Percentiles rank a stretch among this genome's conserved stretches.
These are phyloP conservation scores for Trypoxylon attenuatum DNA, from an alignment of 2,888 invertebrate species.

Conservation along the genomic window DNA sequence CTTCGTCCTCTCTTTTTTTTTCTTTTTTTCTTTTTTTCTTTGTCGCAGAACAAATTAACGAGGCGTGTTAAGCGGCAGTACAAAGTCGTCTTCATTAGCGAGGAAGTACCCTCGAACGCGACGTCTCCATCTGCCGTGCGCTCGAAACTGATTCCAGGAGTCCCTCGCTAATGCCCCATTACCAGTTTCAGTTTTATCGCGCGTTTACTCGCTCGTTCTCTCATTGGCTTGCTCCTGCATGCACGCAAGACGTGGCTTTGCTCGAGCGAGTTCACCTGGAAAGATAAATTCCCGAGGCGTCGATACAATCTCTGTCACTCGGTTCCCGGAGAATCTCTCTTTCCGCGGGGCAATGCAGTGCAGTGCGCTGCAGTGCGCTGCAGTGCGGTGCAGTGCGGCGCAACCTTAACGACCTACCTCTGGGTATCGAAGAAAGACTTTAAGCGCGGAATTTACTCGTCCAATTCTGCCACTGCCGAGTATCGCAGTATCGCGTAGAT, in stretches of 20 bases:
- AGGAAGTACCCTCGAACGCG: not conserved
- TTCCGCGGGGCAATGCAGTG: too few relatives aligned
- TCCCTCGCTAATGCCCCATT: too few relatives aligned
- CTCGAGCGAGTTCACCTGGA: constrained; percentile 11
- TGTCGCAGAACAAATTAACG: constrained; percentile 25
- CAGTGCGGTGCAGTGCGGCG: too few relatives aligned
- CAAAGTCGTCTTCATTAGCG: constrained; percentile 46
- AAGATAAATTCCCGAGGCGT: constrained; percentile 30
- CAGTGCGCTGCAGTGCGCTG: too few relatives aligned
- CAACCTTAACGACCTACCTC: constrained; percentile 37
- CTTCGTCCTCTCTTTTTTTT: not conserved
- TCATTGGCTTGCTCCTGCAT: not conserved
- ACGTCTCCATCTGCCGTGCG: constrained; percentile 8
- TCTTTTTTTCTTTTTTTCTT: constrained; percentile 15
- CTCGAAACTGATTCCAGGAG: constrained; percentile 5
- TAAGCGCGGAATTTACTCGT: constrained; percentile 42
- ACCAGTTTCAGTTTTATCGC: too few relatives aligned
- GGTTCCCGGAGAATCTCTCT: not conserved
- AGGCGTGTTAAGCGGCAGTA: constrained; percentile 32
- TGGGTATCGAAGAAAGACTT: constrained; percentile 29
- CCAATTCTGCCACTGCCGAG: constrained; percentile 18
- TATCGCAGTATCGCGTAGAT: constrained; percentile 26
- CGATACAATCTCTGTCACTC: constrained; percentile 37
- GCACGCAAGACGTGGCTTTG: not conserved
- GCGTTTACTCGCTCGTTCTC: not conserved